Evolutionary conservation across 2,888 invertebrate species (phyloP), one percentile per base, ranked within the genome.

Genomic region (Epiperipatus broadwayi): DNA sequence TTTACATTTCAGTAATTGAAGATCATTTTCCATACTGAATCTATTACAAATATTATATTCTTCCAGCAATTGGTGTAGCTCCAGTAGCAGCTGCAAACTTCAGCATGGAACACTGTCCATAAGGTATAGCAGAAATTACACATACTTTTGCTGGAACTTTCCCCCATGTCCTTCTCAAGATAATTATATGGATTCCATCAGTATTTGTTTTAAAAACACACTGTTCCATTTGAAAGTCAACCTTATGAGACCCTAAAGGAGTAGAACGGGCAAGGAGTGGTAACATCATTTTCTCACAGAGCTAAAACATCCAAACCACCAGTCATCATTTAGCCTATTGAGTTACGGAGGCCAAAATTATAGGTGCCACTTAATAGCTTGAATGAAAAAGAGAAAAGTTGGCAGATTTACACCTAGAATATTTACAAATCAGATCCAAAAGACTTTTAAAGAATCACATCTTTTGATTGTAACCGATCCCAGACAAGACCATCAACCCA

Each of bases 321-420:
- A 76, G 91, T 93, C 93, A 93, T 93, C 52, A 50, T 58, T 28
- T 14, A 34, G 39, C 31, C 19, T 29, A 29, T 38, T 32, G 35
- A 43, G 48, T 46, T 35, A 48, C 47, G 49, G 37, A 34, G 45
- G 48, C 45, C 46, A 48, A 49, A n/a, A n/a, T n/a, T n/a, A n/a
- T n/a, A n/a, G n/a, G n/a, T n/a, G n/a, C n/a, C n/a, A n/a, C n/a
- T n/a, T n/a, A n/a, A n/a, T n/a, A n/a, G n/a, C n/a, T n/a, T n/a
- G n/a, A n/a, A n/a, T n/a, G n/a, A n/a, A n/a, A n/a, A n/a, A n/a
- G n/a, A n/a, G n/a, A n/a, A n/a, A n/a, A n/a, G 95, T 97, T 60
- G 97, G 97, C 51, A 77, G 97, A 55, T 99, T 95, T 68, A 95
- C 95, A 35, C 97, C 97, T 59, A 97, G 93, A 69, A 85, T 87